Evolutionary conservation across 2,888 invertebrate genomes (phyloP), one percentile per base, ranked within the genome.

Genomic region (Ashinkailepas kermadecensis): DNA sequence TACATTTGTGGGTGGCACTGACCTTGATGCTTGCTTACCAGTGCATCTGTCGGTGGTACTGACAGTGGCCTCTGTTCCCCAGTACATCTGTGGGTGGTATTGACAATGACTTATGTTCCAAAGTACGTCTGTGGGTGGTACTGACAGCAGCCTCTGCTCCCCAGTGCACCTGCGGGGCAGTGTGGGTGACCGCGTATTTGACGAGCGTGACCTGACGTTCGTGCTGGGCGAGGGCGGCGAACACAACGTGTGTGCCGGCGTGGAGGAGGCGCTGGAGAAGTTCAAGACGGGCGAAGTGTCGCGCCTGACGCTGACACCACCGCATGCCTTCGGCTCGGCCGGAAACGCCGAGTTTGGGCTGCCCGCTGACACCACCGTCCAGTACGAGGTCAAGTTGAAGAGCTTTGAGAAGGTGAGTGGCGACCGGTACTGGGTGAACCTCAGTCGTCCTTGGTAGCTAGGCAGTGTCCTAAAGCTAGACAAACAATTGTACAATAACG

Each of bases 161-260:
- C 79, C 88, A 94, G 95, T 95, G 83, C 92, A 94, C 86, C 86
- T 95, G 64, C 89, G 91, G 86, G 93, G 93, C 6, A 90, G 89
- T 83, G 91, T 91, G 85, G 90, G 92, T 81, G 92, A 90, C 0
- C 87, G 86, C 82, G 88, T 90, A 12, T 95, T 97, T 87, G 96
- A 97, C 85, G 93, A 93, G 25, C 90, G 94, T 85, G 93, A 95
- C 78, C 91, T 96, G 0, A 91, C 92, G 57, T 99, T 97, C 88
- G 88, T 89, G 23, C 89, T 97, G 39, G 98, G 98, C 0, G 97
- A 98, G 88, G 96, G 95, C 13, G 90, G 89, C 81, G 94, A 94
- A 83, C 88, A 88, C 81, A 92, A 92, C 83, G 88, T 99, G 58
- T 91, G 95, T 64, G 91, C 92, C 81, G 98, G 97, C 15, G 87